Conservation (phyloP, 2,888 invertebrate species). For the Parnassius apollo region DNA sequence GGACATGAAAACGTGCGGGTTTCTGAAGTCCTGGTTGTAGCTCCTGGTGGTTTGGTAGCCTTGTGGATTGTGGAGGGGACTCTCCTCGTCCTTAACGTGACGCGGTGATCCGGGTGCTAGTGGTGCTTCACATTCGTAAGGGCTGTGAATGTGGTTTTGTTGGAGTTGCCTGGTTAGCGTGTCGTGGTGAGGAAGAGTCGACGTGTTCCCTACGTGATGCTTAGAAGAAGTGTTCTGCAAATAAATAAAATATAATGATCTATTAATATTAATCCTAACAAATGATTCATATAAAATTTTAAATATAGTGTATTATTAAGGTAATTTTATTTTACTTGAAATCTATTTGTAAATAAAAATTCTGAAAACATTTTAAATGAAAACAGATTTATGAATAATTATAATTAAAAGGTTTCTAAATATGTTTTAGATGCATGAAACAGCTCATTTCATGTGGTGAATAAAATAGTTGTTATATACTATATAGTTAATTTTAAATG, state of each 20-base stretch:
- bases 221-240: slow-evolving; percentile 93
- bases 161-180: slow-evolving; percentile 74
- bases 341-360: no score
- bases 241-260: slow-evolving; percentile 6
- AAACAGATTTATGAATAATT: no score
- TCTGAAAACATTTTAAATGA: no score
- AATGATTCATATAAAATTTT: no score
- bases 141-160: slow-evolving; percentile 78
- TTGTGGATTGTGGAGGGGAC: slow-evolving; percentile 64
- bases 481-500: no score
- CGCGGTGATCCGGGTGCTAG: slow-evolving; percentile 72
- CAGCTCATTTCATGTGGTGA: slow-evolving; percentile 24
- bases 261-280: no score
- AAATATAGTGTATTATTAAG: no score
- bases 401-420: no score
- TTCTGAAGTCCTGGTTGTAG: slow-evolving; percentile 74
- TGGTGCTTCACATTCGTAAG: slow-evolving; percentile 75
- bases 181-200: slow-evolving; percentile 85
- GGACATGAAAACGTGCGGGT: slow-evolving; percentile 74
- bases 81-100: slow-evolving; percentile 71
- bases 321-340: no score
- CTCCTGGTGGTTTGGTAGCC: slow-evolving; percentile 72
- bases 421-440: slow-evolving; percentile 1
- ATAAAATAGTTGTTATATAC: no score
- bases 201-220: slow-evolving; percentile 84